Evolutionary conservation across 1,140 invertebrate species (phyloP), one percentile per base, ranked within the genome.

Genomic region (Argopecten irradians): DNA sequence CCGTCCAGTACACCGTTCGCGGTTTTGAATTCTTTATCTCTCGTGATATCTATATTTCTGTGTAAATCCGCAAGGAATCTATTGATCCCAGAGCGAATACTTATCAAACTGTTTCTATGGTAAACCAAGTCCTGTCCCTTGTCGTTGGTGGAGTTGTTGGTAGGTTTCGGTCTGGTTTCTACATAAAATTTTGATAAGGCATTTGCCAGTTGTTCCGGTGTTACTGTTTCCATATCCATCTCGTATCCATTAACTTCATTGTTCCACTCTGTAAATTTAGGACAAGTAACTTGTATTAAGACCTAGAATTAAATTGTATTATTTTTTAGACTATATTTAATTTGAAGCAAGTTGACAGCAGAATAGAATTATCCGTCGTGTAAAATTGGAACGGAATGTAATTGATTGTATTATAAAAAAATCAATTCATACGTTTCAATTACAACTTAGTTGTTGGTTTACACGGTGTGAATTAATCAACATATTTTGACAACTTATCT

Each of bases 31-130:
- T 83, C n/a, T 34, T 82, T 87, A n/a, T 87, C 86, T 19, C 83
- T 87, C n/a, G n/a, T 39, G n/a, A 87, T 35, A 71, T 87, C 86
- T 3, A 87, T n/a, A n/a, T n/a, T n/a, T 87, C 86, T 83, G 28
- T 83, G 83, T 28, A 83, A 33, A 41, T 87, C 82, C 0, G 34
- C 82, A 34, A 87, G 41, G 39, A 41, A 39, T 19, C 86, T 71
- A 32, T 83, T 87, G 33, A 83, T 87, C 28, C 71, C 82, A 19
- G 34, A 35, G 8, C 71, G 36, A 14, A 87, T 36, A 16, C 83
- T 87, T 33, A 13, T 84, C n/a, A 87, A 16, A 34, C 36, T 39
- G 41, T 41, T 83, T 41, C 83, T 83, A 28, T 34, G 36, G 32
- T 87, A 87, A 5, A 39, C 36, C 1, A 5, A 34, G 84, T 7